phyloP scores from a whole-genome alignment of 2,888 invertebrate species.

The Scaptodrosophila latifasciaeformis region DNA sequence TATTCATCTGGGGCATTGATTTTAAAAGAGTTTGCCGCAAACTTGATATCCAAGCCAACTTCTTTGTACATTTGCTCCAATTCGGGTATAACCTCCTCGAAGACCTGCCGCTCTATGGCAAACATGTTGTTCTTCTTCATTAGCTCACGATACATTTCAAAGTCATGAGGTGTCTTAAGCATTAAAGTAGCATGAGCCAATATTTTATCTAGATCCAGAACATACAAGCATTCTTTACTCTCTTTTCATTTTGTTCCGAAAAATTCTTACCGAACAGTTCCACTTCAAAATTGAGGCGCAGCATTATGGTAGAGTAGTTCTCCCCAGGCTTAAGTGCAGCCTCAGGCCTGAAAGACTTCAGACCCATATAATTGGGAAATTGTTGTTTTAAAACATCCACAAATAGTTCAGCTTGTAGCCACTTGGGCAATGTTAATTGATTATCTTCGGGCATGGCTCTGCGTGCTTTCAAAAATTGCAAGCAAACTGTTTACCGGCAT shows the following conservation, averaged over 20 bases:
- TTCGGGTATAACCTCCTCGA: constrained; percentile 49
- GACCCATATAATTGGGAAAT: constrained; percentile 29
- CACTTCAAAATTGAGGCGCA: constrained; percentile 50
- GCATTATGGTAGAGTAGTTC: constrained; percentile 62
- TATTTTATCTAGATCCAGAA: constrained; percentile 17
- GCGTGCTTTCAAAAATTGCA: too few relatives aligned
- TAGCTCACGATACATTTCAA: constrained; percentile 38
- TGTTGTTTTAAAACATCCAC: constrained; percentile 33
- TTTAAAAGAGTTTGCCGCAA: constrained; percentile 40
- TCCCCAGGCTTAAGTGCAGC: constrained; percentile 55
- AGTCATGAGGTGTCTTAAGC: constrained; percentile 46
- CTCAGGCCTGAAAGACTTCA: constrained; percentile 37
- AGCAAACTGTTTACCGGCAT: too few relatives aligned
- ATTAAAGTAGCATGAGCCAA: constrained; percentile 37
- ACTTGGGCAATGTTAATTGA: constrained; percentile 29
- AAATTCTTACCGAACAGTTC: constrained; percentile 48
- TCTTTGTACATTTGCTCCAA: constrained; percentile 49
- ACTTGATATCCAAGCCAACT: constrained; percentile 35
- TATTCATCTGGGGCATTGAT: constrained; percentile 41
- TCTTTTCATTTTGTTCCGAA: too few relatives aligned
- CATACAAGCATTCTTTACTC: too few relatives aligned
- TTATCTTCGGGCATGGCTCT: too few relatives aligned
- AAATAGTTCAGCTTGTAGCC: constrained; percentile 46
- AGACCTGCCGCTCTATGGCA: constrained; percentile 54
- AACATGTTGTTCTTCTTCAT: constrained; percentile 50